Conservation (phyloP, 2,888 invertebrate species). For the Trichogramma dendrolimi region DNA sequence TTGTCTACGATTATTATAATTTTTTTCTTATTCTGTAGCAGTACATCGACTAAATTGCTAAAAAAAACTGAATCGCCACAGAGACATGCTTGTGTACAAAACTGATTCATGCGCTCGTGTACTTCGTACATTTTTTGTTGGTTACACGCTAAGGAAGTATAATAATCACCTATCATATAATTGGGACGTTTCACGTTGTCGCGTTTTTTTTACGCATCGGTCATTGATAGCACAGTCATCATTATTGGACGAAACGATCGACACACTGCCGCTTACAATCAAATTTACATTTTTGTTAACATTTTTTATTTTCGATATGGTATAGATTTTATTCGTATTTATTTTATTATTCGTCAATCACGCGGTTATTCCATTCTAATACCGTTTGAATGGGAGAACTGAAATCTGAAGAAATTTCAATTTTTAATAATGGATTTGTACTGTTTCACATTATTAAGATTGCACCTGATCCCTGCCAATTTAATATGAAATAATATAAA, state of each 20-base stretch:
- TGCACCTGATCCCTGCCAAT: too few species aligned
- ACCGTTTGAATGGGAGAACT: too few species aligned
- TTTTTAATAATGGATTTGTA: too few species aligned
- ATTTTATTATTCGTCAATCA: neutral
- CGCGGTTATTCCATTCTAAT: neutral
- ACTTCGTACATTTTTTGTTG: neutral
- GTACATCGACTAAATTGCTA: too few species aligned
- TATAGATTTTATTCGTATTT: neutral
- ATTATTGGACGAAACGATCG: slow-evolving; percentile 12
- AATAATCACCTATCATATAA: neutral
- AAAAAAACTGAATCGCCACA: too few species aligned
- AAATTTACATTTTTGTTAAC: slow-evolving; percentile 15
- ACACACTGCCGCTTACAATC: slow-evolving; percentile 2
- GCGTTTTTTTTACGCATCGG: neutral
- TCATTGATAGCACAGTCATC: neutral
- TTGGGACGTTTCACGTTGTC: slow-evolving; percentile 11
- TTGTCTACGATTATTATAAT: too few species aligned
- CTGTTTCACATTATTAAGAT: too few species aligned
- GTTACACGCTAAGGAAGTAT: slow-evolving; percentile 16
- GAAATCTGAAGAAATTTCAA: too few species aligned
- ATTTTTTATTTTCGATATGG: neutral
- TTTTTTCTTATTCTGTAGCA: too few species aligned
- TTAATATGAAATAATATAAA: too few species aligned
- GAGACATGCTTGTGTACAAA: too few species aligned
- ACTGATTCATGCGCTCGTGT: too few species aligned